Conservation (phyloP, 2,797 vertebrate genomes). For the Megalops cyprinoides region DNA sequence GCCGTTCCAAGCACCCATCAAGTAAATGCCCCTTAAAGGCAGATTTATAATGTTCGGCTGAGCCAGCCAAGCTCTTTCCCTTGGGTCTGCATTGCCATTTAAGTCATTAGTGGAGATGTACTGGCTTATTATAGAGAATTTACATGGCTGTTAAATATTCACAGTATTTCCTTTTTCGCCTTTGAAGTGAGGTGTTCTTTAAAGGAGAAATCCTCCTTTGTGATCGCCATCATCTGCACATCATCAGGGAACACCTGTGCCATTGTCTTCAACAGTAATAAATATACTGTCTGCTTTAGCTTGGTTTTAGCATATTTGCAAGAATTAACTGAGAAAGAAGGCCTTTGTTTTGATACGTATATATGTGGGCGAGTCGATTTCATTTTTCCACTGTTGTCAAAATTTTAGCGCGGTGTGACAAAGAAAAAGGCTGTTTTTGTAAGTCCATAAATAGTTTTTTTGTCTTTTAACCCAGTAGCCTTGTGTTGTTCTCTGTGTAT, state of each 20-base stretch:
- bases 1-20: not conserved
- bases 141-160: constrained; percentile 24
- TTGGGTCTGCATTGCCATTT: constrained; percentile 2
- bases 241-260: not conserved
- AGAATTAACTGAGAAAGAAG: no score
- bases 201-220: constrained; percentile 44
- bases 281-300: constrained; percentile 10
- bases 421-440: constrained; percentile 23
- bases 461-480: constrained; percentile 1
- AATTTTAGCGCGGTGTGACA: not conserved
- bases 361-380: no score
- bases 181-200: constrained; percentile 9
- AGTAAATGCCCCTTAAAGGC: not conserved
- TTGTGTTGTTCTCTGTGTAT: constrained; percentile 26
- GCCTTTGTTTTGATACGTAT: no score
- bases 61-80: not conserved
- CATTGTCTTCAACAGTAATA: constrained; percentile 7
- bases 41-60: not conserved
- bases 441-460: not conserved
- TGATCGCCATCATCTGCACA: constrained; percentile 39
- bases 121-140: constrained; percentile 31
- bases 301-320: constrained; percentile 1
- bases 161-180: constrained; percentile 18
- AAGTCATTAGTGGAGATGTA: constrained; percentile 26
- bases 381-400: not conserved